phyloP scores from a whole-genome alignment of 2,888 invertebrate genomes.

The Apodemia zela region DNA sequence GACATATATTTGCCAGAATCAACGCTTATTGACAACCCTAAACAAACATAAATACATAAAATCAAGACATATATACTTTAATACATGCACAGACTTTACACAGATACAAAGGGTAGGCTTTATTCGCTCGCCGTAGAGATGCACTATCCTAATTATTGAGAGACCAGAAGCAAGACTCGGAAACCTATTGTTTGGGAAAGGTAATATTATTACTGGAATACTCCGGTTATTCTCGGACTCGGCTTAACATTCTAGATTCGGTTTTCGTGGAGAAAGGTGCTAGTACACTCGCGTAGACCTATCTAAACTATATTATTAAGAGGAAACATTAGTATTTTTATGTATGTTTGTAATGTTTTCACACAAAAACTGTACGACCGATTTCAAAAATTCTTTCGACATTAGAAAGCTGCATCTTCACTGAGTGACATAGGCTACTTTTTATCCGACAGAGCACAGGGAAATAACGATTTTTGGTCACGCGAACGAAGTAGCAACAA shows the following conservation, averaged over 20 bases:
- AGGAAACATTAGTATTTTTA: too few relatives aligned
- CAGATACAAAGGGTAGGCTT: constrained; percentile 69
- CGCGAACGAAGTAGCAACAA: too few relatives aligned
- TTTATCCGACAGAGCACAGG: too few relatives aligned
- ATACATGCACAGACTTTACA: constrained; percentile 44
- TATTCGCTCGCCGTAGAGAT: constrained; percentile 78
- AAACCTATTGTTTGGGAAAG: constrained; percentile 51
- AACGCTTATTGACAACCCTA: constrained; percentile 35
- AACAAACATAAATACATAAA: constrained; percentile 49
- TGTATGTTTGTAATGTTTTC: too few relatives aligned
- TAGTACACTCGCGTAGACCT: constrained; percentile 12
- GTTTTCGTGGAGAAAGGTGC: constrained; percentile 4
- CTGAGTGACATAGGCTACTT: too few relatives aligned
- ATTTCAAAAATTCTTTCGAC: too few relatives aligned
- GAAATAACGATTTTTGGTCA: too few relatives aligned
- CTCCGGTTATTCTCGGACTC: constrained; percentile 32
- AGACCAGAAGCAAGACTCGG: constrained; percentile 52
- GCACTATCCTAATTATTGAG: constrained; percentile 83
- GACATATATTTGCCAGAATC: too few relatives aligned
- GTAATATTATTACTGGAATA: constrained; percentile 43
- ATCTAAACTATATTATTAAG: too few relatives aligned
- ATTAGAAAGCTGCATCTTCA: too few relatives aligned
- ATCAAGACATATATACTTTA: constrained; percentile 55
- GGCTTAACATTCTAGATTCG: constrained; percentile 22
- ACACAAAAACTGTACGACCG: too few relatives aligned